phyloP scores from a whole-genome alignment of 2,113 vertebrate species.

The Mastomys natalensis region DNA sequence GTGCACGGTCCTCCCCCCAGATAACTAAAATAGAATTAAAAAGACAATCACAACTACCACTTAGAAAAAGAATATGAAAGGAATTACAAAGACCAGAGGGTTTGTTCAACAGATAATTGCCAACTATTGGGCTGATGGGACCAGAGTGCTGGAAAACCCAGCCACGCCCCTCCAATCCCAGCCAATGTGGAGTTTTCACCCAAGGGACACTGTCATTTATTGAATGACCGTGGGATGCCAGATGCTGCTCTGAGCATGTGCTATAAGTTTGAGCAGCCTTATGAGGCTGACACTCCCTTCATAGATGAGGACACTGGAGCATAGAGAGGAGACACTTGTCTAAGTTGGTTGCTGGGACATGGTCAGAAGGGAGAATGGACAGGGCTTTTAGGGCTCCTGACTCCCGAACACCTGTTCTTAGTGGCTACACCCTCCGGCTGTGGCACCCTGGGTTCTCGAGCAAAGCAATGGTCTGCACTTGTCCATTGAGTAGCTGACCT shows the following conservation, averaged over 20 bases:
- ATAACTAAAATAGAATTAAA: neutral
- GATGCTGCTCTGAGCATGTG: neutral
- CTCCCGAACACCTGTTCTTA: neutral
- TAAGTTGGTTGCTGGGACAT: neutral
- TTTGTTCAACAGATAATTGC: neutral
- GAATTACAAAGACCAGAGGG: neutral
- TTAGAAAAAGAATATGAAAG: neutral
- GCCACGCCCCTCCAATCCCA: neutral
- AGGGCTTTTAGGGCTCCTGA: rapidly evolving
- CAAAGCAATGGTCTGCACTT: neutral
- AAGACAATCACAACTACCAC: neutral
- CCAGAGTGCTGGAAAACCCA: neutral
- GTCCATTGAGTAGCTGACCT: neutral
- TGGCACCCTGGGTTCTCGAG: neutral
- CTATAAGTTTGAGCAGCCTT: neutral
- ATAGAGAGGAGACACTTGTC: neutral
- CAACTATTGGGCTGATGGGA: neutral
- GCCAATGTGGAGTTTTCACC: neutral
- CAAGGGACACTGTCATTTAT: neutral
- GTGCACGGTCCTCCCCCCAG: neutral
- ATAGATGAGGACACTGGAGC: neutral
- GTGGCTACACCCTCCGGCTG: neutral
- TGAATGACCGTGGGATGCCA: neutral
- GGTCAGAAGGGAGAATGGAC: neutral
- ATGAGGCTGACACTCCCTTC: neutral